Evolutionary conservation across 1,140 invertebrate genomes (phyloP).

Genomic region (Eurytemora carolleeae): DNA sequence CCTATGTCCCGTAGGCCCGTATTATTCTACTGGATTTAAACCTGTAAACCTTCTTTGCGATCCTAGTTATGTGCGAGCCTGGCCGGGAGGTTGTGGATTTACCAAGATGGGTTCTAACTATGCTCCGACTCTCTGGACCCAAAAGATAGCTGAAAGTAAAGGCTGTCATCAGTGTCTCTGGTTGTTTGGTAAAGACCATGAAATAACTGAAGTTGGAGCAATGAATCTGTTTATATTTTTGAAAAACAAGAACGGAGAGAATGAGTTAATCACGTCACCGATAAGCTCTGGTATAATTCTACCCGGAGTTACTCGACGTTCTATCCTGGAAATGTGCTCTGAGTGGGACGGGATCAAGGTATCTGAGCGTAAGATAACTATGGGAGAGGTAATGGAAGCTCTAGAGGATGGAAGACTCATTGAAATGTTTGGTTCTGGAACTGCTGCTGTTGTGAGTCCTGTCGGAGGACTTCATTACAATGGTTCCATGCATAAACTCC

Average conservation of each 20-base stretch:
- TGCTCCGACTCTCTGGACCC: conserved; percentile 57
- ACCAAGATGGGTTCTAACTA: conserved; percentile 90
- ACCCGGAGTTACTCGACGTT: conserved; percentile 75
- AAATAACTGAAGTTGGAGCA: conserved; percentile 91
- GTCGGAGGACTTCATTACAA: conserved; percentile 56
- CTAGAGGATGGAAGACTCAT: conserved; percentile 62
- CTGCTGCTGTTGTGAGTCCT: conserved; percentile 77
- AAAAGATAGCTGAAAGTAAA: conserved; percentile 48
- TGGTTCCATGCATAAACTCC: conserved; percentile 20
- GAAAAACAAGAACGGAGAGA: conserved; percentile 70
- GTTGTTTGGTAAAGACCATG: conserved; percentile 81
- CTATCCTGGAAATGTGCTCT: conserved; percentile 53
- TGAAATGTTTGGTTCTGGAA: conserved; percentile 85
- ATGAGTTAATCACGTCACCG: conserved; percentile 78
- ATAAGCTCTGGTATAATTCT: conserved; percentile 64
- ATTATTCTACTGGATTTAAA: conserved; percentile 53
- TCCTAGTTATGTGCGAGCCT: conserved; percentile 60
- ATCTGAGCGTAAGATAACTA: conserved; percentile 59
- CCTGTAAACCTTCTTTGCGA: conserved; percentile 59
- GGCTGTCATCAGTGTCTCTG: conserved; percentile 91
- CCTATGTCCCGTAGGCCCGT: conserved; percentile 74
- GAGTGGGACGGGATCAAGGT: conserved; percentile 76
- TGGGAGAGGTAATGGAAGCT: conserved; percentile 54
- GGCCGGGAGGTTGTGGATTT: conserved; percentile 85
- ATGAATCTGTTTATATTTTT: conserved; percentile 94